Evolutionary conservation across 2,113 vertebrate genomes (phyloP).

Genomic region (Cyanoderma ruficeps): DNA sequence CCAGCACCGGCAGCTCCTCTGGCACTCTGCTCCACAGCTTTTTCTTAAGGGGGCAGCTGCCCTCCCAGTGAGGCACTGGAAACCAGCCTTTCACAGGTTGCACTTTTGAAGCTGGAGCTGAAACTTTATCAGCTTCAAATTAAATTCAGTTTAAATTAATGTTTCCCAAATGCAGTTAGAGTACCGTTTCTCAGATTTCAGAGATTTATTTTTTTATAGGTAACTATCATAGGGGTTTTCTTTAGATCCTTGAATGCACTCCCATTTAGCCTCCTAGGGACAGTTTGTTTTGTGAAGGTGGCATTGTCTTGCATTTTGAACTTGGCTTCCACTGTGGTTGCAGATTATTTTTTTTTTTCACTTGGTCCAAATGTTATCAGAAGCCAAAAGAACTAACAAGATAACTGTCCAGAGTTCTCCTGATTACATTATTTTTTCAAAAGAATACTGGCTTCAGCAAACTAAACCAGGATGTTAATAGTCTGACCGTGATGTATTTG

Average conservation of each 20-base stretch:
- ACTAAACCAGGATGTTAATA: slow-evolving; percentile 56
- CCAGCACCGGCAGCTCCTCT: background rate
- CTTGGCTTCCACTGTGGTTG: background rate
- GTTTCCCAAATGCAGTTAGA: background rate
- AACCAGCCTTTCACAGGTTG: background rate
- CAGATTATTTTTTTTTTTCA: background rate
- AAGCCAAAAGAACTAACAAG: slow-evolving; percentile 16
- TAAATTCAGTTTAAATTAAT: background rate
- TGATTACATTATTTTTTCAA: slow-evolving; percentile 48
- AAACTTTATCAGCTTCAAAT: background rate
- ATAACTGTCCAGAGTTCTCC: slow-evolving; percentile 28
- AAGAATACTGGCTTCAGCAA: slow-evolving; percentile 51
- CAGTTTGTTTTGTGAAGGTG: background rate
- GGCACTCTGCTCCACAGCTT: background rate
- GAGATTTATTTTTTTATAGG: background rate
- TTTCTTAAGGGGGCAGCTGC: background rate
- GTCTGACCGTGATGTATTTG: slow-evolving; percentile 54
- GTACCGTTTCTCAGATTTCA: background rate
- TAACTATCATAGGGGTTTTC: background rate
- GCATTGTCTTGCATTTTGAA: slow-evolving; percentile 17
- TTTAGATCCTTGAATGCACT: background rate
- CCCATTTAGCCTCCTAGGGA: background rate
- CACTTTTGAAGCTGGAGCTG: background rate
- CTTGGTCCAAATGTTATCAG: background rate
- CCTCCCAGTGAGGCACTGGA: background rate